Percentiles rank a stretch among this genome's conserved stretches.
Evolutionary conservation across 2,888 invertebrate species (phyloP).

Genomic region (Mallateleia sp.): DNA sequence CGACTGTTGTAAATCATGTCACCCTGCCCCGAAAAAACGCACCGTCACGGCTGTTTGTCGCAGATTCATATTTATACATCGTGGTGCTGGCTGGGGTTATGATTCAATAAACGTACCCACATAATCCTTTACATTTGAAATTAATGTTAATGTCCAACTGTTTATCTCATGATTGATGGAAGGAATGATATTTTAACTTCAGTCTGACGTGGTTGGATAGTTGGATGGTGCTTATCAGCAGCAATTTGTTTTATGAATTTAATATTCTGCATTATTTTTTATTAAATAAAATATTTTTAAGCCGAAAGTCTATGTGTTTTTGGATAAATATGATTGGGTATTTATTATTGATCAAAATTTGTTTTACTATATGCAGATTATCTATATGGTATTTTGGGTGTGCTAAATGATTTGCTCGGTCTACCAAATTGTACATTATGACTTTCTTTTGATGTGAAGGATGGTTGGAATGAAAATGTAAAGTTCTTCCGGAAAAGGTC

Average conservation of each 20-base stretch:
- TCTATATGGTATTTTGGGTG: no score
- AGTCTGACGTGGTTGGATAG: neutral
- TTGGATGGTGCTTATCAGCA: neutral
- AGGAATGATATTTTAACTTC: neutral
- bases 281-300: no score
- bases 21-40: constrained; percentile 83
- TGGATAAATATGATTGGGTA: no score
- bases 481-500: no score
- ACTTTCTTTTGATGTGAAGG: no score
- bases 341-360: no score
- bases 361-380: no score
- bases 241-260: neutral
- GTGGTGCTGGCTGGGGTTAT: constrained; percentile 37
- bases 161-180: constrained; percentile 52
- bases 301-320: no score
- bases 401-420: no score
- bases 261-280: no score
- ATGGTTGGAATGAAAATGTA: no score
- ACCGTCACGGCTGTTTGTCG: constrained; percentile 79
- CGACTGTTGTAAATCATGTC: constrained; percentile 85
- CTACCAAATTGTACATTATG: no score
- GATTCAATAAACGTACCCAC: constrained; percentile 65
- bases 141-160: constrained; percentile 50
- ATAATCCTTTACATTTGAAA: constrained; percentile 55
- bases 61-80: constrained; percentile 82